Conservation (phyloP, 2,888 invertebrate genomes). For the Eulithis prunata region DNA sequence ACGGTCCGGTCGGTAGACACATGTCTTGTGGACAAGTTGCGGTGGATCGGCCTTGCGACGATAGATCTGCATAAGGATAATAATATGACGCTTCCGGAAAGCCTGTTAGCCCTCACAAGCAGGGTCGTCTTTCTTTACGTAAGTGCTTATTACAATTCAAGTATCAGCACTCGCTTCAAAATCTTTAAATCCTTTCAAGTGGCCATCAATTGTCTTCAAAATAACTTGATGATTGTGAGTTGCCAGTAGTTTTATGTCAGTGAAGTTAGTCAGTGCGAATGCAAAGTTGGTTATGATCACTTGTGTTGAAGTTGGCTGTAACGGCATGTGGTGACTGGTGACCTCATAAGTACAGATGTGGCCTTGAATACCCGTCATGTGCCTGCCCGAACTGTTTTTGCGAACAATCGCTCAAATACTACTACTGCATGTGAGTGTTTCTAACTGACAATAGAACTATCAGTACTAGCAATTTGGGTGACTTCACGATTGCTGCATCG, state of each 20-base stretch:
- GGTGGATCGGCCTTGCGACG: slow-evolving; percentile 59
- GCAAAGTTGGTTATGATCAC: slow-evolving; percentile 58
- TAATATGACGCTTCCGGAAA: slow-evolving; percentile 59
- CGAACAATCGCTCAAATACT: slow-evolving; percentile 48
- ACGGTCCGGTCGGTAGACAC: slow-evolving; percentile 39
- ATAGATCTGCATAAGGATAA: slow-evolving; percentile 47
- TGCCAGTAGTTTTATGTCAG: slow-evolving; percentile 34
- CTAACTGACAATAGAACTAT: slow-evolving; percentile 17
- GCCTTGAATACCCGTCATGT: slow-evolving; percentile 47
- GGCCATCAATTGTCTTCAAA: slow-evolving; percentile 32
- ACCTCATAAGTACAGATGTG: slow-evolving; percentile 51
- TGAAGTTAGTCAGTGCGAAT: slow-evolving; percentile 49
- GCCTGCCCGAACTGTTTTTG: slow-evolving; percentile 44
- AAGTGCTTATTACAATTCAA: slow-evolving; percentile 46
- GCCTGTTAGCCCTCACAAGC: slow-evolving; percentile 52
- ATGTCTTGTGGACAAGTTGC: slow-evolving; percentile 41
- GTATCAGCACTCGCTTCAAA: slow-evolving; percentile 27
- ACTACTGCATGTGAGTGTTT: slow-evolving; percentile 51
- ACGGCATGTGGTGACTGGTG: slow-evolving; percentile 50
- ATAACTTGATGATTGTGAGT: slow-evolving; percentile 19
- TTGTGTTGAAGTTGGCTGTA: slow-evolving; percentile 52
- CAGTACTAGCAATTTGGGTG: slow-evolving; percentile 15
- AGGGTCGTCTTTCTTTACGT: slow-evolving; percentile 57
- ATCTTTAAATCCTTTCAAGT: slow-evolving; percentile 27
- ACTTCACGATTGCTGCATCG: slow-evolving; percentile 14